Conservation (phyloP, 1,140 invertebrate species). For the Diuraphis noxia region DNA sequence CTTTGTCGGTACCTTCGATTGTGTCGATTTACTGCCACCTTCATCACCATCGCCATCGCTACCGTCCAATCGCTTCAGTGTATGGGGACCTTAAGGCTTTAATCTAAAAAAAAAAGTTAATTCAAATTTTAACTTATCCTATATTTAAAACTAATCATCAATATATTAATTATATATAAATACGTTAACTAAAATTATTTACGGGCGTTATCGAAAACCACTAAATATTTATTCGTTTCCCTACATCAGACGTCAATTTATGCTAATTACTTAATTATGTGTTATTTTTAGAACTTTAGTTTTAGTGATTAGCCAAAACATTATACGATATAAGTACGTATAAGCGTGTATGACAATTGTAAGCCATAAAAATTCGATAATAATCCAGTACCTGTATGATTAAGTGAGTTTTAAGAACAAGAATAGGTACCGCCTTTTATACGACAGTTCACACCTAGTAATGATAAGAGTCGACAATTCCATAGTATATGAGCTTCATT, state of each 20-base stretch:
- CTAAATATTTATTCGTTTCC: conserved; percentile 27
- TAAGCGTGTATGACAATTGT: too few species aligned
- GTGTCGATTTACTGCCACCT: too few species aligned
- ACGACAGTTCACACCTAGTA: conserved; percentile 36
- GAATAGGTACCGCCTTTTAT: not conserved
- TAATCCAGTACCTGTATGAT: not conserved
- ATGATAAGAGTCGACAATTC: conserved; percentile 16
- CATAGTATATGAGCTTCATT: not conserved
- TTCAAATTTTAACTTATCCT: not conserved
- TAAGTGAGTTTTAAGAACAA: conserved; percentile 7
- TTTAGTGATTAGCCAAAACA: conserved; percentile 8
- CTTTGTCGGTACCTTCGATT: too few species aligned
- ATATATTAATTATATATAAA: not conserved
- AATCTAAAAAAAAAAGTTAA: too few species aligned
- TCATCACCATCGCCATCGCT: too few species aligned
- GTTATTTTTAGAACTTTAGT: not conserved
- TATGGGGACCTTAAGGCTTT: too few species aligned
- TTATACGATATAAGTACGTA: too few species aligned
- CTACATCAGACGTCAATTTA: not conserved
- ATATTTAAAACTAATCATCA: not conserved
- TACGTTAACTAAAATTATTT: not conserved
- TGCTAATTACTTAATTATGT: conserved; percentile 16
- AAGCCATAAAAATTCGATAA: not conserved
- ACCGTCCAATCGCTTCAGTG: too few species aligned
- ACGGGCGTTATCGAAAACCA: not conserved